These are phyloP conservation scores for Liolophura sinensis DNA, from an alignment of 1,140 invertebrate genomes.

Conservation along the genomic window DNA sequence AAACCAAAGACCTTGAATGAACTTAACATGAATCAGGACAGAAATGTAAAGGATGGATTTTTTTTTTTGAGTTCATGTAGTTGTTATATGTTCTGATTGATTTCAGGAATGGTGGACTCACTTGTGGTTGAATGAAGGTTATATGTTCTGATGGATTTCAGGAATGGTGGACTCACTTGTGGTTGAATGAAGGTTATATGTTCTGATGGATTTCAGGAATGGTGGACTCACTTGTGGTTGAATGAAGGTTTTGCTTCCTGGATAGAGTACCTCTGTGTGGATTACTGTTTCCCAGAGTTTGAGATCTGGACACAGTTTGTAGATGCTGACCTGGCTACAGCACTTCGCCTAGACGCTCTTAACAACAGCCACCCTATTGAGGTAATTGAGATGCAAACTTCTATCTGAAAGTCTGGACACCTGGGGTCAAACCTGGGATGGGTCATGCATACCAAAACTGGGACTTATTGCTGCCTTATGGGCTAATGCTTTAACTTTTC, in stretches of 20 bases:
- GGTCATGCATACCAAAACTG: too few species aligned
- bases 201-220: conserved; percentile 55
- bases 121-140: conserved; percentile 60
- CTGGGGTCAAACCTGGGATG: too few species aligned
- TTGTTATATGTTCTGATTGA: too few species aligned
- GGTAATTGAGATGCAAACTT: conserved; percentile 41
- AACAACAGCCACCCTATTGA: conserved; percentile 60
- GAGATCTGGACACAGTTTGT: conserved; percentile 63
- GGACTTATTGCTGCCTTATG: too few species aligned
- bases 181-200: conserved; percentile 61
- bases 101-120: conserved; percentile 62
- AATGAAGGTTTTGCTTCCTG: conserved; percentile 61
- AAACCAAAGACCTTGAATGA: too few species aligned
- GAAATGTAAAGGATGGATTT: too few species aligned
- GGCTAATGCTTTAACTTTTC: too few species aligned
- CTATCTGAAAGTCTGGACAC: too few species aligned
- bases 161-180: conserved; percentile 61
- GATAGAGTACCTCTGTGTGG: conserved; percentile 62
- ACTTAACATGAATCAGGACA: too few species aligned
- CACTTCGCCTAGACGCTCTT: conserved; percentile 57
- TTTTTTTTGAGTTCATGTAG: too few species aligned
- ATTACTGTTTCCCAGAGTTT: conserved; percentile 61
- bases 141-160: too few species aligned
- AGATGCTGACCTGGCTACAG: conserved; percentile 49
- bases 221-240: conserved; percentile 60